phyloP scores from a whole-genome alignment of 1,140 invertebrate species.

The Ceratina calcarata region DNA sequence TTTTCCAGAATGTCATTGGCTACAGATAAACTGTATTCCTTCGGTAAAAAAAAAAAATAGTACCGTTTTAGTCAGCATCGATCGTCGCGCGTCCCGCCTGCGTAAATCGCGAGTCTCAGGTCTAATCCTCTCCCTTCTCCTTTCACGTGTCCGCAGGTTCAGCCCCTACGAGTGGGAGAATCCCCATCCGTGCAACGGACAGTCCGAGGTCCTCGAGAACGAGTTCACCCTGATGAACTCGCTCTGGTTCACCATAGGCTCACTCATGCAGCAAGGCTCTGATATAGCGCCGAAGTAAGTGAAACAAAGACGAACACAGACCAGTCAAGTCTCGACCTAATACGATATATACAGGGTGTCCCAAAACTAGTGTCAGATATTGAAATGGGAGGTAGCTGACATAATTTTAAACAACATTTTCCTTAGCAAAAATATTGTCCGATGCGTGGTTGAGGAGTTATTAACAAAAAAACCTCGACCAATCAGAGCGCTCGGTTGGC shows the following conservation, averaged over 20 bases:
- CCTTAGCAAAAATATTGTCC: too few relatives aligned
- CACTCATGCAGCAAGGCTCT: slow-evolving; percentile 95
- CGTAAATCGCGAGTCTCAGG: slow-evolving; percentile 66
- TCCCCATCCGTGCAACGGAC: slow-evolving; percentile 89
- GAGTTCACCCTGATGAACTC: slow-evolving; percentile 94
- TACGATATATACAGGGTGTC: too few relatives aligned
- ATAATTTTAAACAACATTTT: too few relatives aligned
- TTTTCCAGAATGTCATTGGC: too few relatives aligned
- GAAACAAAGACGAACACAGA: slow-evolving; percentile 50
- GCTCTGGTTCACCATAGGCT: slow-evolving; percentile 94
- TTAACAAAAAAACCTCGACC: too few relatives aligned
- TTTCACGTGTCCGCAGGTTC: slow-evolving; percentile 84
- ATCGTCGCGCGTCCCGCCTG: background rate
- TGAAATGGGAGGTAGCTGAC: too few relatives aligned
- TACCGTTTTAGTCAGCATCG: background rate
- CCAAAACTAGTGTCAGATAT: too few relatives aligned
- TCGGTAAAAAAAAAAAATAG: too few relatives aligned
- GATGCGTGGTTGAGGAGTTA: too few relatives aligned
- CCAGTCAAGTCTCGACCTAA: background rate
- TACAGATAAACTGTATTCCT: too few relatives aligned
- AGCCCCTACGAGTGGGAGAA: slow-evolving; percentile 95
- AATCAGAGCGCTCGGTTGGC: too few relatives aligned
- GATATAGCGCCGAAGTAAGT: slow-evolving; percentile 91
- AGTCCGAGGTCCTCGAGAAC: slow-evolving; percentile 90
- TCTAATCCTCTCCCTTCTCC: slow-evolving; percentile 73